Conservation (phyloP, 2,888 invertebrate genomes). For the Myopa testacea region DNA sequence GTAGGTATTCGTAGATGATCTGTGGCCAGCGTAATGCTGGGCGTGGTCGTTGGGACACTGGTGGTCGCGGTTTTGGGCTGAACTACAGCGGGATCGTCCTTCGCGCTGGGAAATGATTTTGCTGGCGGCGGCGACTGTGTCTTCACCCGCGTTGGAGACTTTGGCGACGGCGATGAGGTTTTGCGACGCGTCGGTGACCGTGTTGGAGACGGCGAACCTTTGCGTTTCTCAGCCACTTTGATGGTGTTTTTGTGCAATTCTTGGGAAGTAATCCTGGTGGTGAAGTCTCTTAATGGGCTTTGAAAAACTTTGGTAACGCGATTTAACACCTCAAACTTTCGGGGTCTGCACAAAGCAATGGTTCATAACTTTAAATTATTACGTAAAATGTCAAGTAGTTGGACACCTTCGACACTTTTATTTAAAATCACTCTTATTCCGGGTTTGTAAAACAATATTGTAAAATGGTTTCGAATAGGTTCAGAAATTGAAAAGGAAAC, state of each 20-base stretch:
- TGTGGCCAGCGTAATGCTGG: constrained; percentile 50
- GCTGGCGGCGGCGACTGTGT: constrained; percentile 52
- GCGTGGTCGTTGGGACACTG: constrained; percentile 54
- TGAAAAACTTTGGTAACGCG: neutral
- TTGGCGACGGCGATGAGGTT: constrained; percentile 34
- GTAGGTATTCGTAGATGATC: constrained; percentile 64
- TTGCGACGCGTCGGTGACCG: constrained; percentile 62
- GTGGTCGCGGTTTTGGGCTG: constrained; percentile 52
- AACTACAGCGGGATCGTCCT: constrained; percentile 35
- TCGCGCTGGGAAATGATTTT: constrained; percentile 14
- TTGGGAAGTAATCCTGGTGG: constrained; percentile 39
- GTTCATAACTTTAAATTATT: constrained; percentile 29
- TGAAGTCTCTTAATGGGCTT: neutral
- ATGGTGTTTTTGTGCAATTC: constrained; percentile 45
- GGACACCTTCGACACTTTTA: constrained; percentile 13
- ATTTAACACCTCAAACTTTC: no score
- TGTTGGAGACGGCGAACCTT: constrained; percentile 62
- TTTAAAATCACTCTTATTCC: neutral
- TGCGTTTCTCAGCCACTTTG: constrained; percentile 69
- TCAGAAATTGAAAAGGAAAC: no score
- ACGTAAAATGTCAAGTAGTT: neutral
- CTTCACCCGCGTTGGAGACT: constrained; percentile 44
- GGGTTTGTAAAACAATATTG: no score
- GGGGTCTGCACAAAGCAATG: neutral
- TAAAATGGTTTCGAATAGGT: no score